Evolutionary conservation across 2,113 vertebrate species (phyloP).

Genomic region (Rhinichthys klamathensis): DNA sequence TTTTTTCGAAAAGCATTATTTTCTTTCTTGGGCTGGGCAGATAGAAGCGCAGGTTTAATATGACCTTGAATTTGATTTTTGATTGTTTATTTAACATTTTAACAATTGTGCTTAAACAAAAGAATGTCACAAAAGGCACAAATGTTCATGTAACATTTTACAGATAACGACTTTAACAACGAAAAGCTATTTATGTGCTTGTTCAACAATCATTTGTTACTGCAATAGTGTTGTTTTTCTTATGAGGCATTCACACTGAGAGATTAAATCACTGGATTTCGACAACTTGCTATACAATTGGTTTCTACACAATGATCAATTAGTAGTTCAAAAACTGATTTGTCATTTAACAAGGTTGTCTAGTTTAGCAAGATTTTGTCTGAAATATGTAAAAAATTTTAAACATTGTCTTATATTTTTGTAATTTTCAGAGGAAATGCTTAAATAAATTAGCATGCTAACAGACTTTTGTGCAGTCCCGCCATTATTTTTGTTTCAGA

Average conservation of each 20-base stretch:
- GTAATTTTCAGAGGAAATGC: background rate
- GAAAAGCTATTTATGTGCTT: background rate
- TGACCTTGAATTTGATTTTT: background rate
- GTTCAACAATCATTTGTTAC: background rate
- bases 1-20: background rate
- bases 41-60: background rate
- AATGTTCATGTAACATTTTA: background rate
- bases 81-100: background rate
- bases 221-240: background rate
- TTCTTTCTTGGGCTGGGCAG: background rate
- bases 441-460: background rate
- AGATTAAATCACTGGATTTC: background rate
- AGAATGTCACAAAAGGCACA: conserved; percentile 25
- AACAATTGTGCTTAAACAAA: conserved; percentile 5
- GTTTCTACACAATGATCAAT: background rate
- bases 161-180: background rate
- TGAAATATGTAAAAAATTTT: background rate
- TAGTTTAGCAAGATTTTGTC: background rate
- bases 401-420: background rate
- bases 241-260: background rate
- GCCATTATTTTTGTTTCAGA: background rate
- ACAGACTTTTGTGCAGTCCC: background rate
- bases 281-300: background rate
- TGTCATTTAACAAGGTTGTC: background rate
- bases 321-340: background rate